Evolutionary conservation across 35 echinoderm and acorn worm species (phyloP), one percentile per base, ranked within the genome.

Genomic region (Lytechinus pictus): DNA sequence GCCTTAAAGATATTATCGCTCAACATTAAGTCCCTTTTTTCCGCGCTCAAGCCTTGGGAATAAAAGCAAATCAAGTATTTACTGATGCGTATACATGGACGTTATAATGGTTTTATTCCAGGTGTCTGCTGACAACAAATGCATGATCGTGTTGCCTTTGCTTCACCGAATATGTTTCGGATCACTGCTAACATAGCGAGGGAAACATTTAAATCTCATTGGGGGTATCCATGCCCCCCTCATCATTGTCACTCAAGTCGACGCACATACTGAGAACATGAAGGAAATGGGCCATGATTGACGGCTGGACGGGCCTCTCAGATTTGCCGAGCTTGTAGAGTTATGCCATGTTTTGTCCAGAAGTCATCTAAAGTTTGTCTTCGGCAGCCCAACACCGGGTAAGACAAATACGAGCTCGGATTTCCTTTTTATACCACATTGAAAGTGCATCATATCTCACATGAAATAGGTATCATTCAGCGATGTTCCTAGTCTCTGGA

Each of bases 361-460:
- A 54, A 90, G 88, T 44, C 52, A 54, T 90, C 88, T 54, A 90
- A 44, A 90, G 88, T 90, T 90, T 90, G 88, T 90, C 88, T 90
- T 52, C 28, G 2, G 27, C 88, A 54, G 29, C 88, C 88, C 24
- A 90, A 90, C 88, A 90, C 52, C 52, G 88, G 88, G 88, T 51
- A 90, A 90, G 29, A 90, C 52, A 90, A 90, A 90, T 90, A 90
- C 19, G 13, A 33, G 88, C 3, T 90, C 88, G 24, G 16, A 90
- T 90, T 19, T 90, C 88, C 5, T 5, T 44, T 9, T 28, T 90
- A 29, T 52, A 10, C 11, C 88, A 54, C 4, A 21, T 13, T 44
- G 29, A 90, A 90, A 90, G 88, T 90, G 52, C 29, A 90, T 10
- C 28, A 54, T 90, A 51, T 44, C 88, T 90, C 88, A 54, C 88